phyloP scores from a whole-genome alignment of 2,888 invertebrate species.

The Diarsia brunnea region DNA sequence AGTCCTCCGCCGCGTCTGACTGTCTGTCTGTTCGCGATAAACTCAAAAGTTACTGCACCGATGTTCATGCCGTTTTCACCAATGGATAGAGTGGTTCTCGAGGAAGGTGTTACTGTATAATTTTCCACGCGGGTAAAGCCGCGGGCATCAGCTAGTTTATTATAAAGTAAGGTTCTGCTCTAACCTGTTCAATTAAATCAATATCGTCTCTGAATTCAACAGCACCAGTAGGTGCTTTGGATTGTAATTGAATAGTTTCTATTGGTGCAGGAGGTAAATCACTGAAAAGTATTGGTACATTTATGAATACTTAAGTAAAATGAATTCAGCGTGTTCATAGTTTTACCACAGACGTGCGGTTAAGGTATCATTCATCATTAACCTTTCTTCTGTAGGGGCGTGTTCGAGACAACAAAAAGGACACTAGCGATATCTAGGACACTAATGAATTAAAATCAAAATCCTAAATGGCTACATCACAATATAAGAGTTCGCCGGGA shows the following conservation, averaged over 20 bases:
- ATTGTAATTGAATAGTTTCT: constrained; percentile 14
- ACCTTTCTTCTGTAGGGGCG: not conserved
- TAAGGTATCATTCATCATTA: not conserved
- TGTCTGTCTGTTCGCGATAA: too few relatives aligned
- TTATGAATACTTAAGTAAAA: not conserved
- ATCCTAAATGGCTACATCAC: too few relatives aligned
- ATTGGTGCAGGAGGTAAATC: constrained; percentile 75
- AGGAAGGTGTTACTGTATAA: too few relatives aligned
- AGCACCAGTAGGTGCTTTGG: constrained; percentile 72
- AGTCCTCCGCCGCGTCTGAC: too few relatives aligned
- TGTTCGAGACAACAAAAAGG: not conserved
- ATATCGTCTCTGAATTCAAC: constrained; percentile 89
- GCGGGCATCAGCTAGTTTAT: too few relatives aligned
- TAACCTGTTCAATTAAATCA: constrained; percentile 88
- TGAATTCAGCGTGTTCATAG: not conserved
- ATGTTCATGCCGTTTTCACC: too few relatives aligned
- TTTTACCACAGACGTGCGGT: not conserved
- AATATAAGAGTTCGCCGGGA: too few relatives aligned
- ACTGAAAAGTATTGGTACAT: constrained; percentile 67
- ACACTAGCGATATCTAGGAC: not conserved
- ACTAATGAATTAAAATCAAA: not conserved
- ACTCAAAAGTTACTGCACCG: too few relatives aligned
- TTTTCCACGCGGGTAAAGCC: too few relatives aligned
- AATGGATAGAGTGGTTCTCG: too few relatives aligned
- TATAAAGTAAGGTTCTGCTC: not conserved